These are phyloP conservation scores for Chrysochloris asiatica DNA, from an alignment of 2,113 vertebrate species.

Conservation along the genomic window DNA sequence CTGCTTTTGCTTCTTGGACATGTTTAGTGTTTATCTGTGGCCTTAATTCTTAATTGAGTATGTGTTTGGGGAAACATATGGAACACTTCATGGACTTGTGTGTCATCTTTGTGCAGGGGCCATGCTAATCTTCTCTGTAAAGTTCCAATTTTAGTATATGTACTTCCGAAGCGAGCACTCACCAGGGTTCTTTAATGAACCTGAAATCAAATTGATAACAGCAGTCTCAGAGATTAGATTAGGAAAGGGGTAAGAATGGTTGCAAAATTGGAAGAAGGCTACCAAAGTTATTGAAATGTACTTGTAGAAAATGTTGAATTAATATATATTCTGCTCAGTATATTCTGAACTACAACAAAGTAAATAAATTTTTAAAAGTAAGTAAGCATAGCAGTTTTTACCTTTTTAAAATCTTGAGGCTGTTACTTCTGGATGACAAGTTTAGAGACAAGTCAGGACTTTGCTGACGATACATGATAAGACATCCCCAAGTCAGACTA, in stretches of 20 bases:
- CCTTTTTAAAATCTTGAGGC: conserved; percentile 25
- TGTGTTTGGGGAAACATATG: too few species aligned
- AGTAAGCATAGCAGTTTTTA: neutral
- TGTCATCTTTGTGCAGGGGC: too few species aligned
- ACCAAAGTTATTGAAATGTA: neutral
- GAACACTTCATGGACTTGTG: too few species aligned
- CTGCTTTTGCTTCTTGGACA: too few species aligned
- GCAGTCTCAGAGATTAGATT: neutral
- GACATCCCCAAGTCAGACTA: conserved; percentile 20
- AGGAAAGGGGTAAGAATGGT: neutral
- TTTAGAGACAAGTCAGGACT: neutral
- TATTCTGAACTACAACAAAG: neutral
- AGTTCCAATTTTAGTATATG: too few species aligned
- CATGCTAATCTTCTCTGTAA: too few species aligned
- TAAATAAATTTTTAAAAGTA: neutral
- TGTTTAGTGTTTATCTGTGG: too few species aligned
- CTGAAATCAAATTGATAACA: neutral
- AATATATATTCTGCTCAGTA: neutral
- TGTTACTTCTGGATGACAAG: neutral
- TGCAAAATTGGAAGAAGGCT: neutral
- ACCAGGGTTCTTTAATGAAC: too few species aligned
- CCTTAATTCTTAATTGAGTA: too few species aligned
- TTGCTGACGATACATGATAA: neutral
- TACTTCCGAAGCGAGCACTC: too few species aligned
- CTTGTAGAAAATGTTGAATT: neutral